A percentile compares a stretch with the other conserved stretches of the same genome.
phyloP scores from a whole-genome alignment of 2,797 vertebrate genomes.

The Podarcis lilfordi region DNA sequence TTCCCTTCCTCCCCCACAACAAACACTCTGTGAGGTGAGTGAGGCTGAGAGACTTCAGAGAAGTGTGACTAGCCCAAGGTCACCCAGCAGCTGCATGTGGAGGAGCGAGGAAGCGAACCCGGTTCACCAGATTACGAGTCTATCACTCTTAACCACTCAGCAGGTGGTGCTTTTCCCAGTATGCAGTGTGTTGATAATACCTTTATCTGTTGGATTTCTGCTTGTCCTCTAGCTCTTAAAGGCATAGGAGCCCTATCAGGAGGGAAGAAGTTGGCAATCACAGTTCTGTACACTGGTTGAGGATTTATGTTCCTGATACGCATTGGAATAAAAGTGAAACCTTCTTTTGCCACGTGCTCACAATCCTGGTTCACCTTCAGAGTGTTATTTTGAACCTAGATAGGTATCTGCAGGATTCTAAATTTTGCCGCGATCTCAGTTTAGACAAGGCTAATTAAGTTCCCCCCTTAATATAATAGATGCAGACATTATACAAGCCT shows the following conservation, averaged over 20 bases:
- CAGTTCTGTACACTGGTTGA: not conserved
- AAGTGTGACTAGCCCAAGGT: no score
- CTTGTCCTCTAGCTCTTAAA: not conserved
- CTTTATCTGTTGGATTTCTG: not conserved
- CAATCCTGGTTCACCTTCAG: not conserved
- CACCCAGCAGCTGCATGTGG: no score
- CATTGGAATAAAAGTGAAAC: not conserved
- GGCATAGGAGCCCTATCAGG: not conserved
- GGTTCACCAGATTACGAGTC: no score
- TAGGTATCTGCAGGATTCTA: not conserved
- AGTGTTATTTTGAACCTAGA: constrained; percentile 20
- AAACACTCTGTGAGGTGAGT: no score
- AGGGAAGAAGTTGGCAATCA: not conserved
- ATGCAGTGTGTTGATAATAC: not conserved
- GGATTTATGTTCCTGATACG: not conserved
- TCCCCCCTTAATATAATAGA: constrained; percentile 14
- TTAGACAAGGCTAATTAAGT: constrained; percentile 39
- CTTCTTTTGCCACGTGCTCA: not conserved
- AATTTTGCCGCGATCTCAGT: constrained; percentile 22
- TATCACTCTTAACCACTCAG: no score
- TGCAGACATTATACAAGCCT: constrained; percentile 10
- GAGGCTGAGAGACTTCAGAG: no score
- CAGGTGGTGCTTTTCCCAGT: not conserved
- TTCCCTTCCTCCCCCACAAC: no score
- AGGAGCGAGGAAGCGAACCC: no score